Evolutionary conservation across 2,888 invertebrate genomes (phyloP).

Genomic region (Julus scandinavius): DNA sequence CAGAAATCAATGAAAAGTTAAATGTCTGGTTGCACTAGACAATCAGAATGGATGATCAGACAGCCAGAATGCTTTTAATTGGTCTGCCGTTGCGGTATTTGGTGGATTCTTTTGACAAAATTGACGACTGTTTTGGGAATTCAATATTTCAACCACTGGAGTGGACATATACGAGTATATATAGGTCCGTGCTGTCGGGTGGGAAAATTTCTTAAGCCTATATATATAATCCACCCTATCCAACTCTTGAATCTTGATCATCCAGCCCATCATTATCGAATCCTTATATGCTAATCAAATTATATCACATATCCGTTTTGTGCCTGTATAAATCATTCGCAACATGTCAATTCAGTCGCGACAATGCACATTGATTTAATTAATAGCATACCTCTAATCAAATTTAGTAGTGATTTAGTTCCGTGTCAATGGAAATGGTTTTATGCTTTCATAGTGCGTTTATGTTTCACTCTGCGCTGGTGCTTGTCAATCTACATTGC

Average conservation of each 20-base stretch:
- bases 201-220: too few relatives aligned
- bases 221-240: too few relatives aligned
- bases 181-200: background rate
- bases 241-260: background rate
- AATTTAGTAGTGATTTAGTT: conserved; percentile 3
- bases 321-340: background rate
- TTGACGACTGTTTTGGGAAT: too few relatives aligned
- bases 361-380: background rate
- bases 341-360: background rate
- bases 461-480: background rate
- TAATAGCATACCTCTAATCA: background rate
- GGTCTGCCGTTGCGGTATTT: too few relatives aligned
- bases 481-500: background rate
- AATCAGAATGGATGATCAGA: too few relatives aligned
- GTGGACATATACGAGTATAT: background rate
- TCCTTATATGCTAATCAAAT: background rate
- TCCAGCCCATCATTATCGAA: background rate
- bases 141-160: too few relatives aligned
- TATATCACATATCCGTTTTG: conserved; percentile 17
- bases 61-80: too few relatives aligned
- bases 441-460: background rate
- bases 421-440: conserved; percentile 12
- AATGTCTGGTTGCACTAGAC: too few relatives aligned
- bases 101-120: too few relatives aligned
- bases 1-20: too few relatives aligned